Evolutionary conservation across 2,113 vertebrate species (phyloP).

Genomic region (Pterocles orientalis): DNA sequence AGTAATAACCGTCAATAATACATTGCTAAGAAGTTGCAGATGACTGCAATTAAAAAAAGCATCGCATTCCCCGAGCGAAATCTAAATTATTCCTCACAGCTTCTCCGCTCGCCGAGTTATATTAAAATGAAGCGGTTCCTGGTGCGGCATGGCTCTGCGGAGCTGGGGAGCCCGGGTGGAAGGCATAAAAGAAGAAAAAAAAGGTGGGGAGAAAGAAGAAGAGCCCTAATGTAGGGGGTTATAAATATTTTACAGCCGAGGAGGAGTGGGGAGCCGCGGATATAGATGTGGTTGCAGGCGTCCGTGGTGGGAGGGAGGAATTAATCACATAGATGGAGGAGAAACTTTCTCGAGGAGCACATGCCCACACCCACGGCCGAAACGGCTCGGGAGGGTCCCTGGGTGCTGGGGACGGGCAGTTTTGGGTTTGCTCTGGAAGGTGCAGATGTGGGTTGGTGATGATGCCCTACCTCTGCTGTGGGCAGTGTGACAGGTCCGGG

Average conservation of each 20-base stretch:
- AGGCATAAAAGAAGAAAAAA: neutral
- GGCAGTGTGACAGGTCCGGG: accelerated
- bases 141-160: neutral
- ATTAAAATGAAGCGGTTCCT: constrained; percentile 47
- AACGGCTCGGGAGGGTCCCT: neutral
- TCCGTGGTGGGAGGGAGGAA: constrained; percentile 51
- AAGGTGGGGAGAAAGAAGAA: neutral
- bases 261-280: constrained; percentile 52
- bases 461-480: neutral
- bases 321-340: constrained; percentile 39
- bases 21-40: constrained; percentile 64
- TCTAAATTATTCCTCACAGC: constrained; percentile 68
- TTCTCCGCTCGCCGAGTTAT: constrained; percentile 32
- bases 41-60: constrained; percentile 78
- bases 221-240: constrained; percentile 19
- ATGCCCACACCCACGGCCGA: neutral
- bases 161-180: neutral
- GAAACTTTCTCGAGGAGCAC: neutral
- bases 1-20: constrained; percentile 73
- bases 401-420: accelerated
- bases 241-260: constrained; percentile 61
- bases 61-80: constrained; percentile 63
- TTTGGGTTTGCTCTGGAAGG: neutral
- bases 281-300: constrained; percentile 32
- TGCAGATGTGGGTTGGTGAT: accelerated